Evolutionary conservation across 2,797 vertebrate genomes (phyloP).

Genomic region (Ibycter americanus): DNA sequence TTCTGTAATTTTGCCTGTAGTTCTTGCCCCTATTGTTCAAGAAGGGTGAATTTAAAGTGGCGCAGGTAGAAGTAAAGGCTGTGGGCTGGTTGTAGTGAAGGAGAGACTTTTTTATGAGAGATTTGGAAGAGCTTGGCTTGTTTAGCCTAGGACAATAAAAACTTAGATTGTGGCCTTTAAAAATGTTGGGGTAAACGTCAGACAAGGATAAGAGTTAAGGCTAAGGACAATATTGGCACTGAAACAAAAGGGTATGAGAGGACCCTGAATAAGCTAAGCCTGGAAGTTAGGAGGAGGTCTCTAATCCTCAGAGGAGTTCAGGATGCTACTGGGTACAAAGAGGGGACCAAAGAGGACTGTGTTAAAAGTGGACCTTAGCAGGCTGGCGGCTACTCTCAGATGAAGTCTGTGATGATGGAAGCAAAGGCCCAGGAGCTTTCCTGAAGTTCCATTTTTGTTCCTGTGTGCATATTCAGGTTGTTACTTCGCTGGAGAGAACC

Average conservation of each 20-base stretch:
- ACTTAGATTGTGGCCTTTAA: background rate
- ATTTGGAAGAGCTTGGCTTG: background rate
- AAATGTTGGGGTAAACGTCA: background rate
- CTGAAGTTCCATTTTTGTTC: background rate
- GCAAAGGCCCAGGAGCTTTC: background rate
- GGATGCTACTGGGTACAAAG: background rate
- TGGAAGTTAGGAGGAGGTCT: background rate
- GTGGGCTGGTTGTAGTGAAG: background rate
- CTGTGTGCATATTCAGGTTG: background rate
- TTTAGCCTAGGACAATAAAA: background rate
- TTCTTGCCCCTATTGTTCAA: background rate
- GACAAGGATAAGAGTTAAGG: background rate
- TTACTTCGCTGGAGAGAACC: background rate
- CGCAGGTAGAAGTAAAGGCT: background rate
- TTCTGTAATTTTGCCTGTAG: background rate
- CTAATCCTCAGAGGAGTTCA: background rate
- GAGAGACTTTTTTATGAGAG: background rate
- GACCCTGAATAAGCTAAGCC: background rate
- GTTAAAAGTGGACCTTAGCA: background rate
- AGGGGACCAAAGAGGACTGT: background rate
- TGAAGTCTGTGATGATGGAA: background rate
- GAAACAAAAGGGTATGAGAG: background rate
- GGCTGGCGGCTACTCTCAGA: background rate
- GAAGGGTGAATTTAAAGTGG: background rate
- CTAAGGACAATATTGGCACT: background rate